phyloP scores from a whole-genome alignment of 2,797 vertebrate species.

The Siniperca obscura region DNA sequence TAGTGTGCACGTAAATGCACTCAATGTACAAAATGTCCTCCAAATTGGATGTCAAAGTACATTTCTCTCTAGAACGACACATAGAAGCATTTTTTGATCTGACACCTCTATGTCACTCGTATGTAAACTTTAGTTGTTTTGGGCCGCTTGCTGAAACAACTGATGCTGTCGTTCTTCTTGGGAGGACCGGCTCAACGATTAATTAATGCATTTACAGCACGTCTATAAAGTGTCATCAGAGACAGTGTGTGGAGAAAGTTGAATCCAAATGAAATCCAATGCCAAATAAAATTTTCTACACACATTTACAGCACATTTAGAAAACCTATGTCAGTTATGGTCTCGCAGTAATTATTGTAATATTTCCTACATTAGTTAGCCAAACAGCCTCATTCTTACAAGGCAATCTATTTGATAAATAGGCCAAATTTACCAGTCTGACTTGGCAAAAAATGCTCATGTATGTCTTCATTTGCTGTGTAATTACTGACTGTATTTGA shows the following conservation, averaged over 20 bases:
- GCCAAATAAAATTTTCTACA: constrained; percentile 9
- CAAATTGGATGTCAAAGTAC: too few relatives aligned
- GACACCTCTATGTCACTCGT: too few relatives aligned
- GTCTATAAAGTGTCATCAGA: not conserved
- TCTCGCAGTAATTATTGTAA: constrained; percentile 28
- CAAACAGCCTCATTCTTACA: not conserved
- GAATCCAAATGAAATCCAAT: constrained; percentile 3
- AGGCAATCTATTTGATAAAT: constrained; percentile 31
- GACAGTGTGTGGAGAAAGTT: not conserved
- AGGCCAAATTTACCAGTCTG: not conserved
- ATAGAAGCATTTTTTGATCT: too few relatives aligned
- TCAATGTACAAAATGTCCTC: too few relatives aligned
- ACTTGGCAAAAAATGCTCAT: constrained; percentile 16
- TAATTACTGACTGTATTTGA: constrained; percentile 37
- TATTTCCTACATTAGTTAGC: constrained; percentile 38
- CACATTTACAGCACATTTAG: constrained; percentile 2
- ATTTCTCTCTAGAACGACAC: too few relatives aligned
- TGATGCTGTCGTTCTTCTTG: not conserved
- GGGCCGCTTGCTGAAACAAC: not conserved
- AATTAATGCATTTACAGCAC: not conserved
- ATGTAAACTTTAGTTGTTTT: too few relatives aligned
- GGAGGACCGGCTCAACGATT: not conserved
- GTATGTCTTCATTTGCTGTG: constrained; percentile 43
- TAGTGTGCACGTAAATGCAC: too few relatives aligned
- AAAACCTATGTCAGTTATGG: constrained; percentile 3